Base-by-base conservation (phyloP, 2,113 vertebrate species). In the Brachyistius frenatus region DNA sequence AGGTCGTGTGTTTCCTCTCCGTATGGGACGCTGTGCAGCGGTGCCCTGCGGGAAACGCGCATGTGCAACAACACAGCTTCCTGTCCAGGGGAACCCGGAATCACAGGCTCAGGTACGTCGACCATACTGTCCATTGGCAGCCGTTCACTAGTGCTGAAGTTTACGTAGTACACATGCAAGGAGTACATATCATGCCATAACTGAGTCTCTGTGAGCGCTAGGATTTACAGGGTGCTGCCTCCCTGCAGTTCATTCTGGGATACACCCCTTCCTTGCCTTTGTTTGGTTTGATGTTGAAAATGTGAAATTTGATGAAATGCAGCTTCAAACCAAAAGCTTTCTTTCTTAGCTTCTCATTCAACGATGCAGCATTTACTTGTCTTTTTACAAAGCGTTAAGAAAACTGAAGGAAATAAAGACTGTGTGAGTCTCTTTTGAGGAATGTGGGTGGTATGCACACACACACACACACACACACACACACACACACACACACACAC, bases 1-100 rank as follows among this genome's bases (percentile, higher is more conserved):
- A 96, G 98, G 36, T 99, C 98, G 37, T 99, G 98, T 2, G 97
- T 99, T 81, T 98, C 98, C 14, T 99, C 98, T 13, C 97, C 98
- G 2, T 99, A 99, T 73, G 97, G 98, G 76, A 99, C 98, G 2
- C 94, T 99, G 88, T 99, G 98, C 95, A 98, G 97, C 53, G 98
- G 98, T 72, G 95, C 97, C 73, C 93, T 99, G 86, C 95, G 98
- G 76, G 98, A 99, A 93, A 98, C 96, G 0, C 95, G 97, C 33
- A 94, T 96, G 89, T 99, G 98, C 95, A 99, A 99, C 93, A 99
- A 98, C 95, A 97, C 97, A 0, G 96, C 96, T 85, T 94, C 96
- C 88, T 99, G 98, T 93, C 97, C 97, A 90, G 98, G 98, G 23
- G 94, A 95, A 70, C 86, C 91, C 0, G 93, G 88, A 41, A 92